Conservation (phyloP, 2,797 vertebrate species). For the Lithobates pipiens region DNA sequence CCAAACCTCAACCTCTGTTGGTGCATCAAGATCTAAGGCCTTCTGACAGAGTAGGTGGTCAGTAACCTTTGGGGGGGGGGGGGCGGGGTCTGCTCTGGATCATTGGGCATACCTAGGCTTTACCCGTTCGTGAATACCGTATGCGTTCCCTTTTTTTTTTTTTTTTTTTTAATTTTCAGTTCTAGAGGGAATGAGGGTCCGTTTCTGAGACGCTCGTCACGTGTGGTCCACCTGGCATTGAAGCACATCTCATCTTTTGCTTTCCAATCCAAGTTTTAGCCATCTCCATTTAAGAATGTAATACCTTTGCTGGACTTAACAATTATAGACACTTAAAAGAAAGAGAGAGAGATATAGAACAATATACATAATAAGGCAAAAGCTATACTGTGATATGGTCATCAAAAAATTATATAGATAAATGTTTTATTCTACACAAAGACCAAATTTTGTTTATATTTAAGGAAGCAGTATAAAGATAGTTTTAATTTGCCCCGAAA, state of each 20-base stretch:
- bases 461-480: slow-evolving; percentile 70
- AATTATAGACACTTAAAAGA: slow-evolving; percentile 54
- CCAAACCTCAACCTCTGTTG: no score
- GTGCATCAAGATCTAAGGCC: no score
- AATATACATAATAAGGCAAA: slow-evolving; percentile 48
- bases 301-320: slow-evolving; percentile 10
- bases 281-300: slow-evolving; percentile 46
- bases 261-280: slow-evolving; percentile 26
- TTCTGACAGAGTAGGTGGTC: no score
- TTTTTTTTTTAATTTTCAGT: no score
- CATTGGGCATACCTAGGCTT: not conserved
- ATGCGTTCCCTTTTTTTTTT: not conserved
- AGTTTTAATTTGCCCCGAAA: slow-evolving; percentile 62
- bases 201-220: not conserved
- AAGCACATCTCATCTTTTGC: not conserved
- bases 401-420: slow-evolving; percentile 62
- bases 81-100: no score
- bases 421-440: slow-evolving; percentile 67
- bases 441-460: slow-evolving; percentile 73
- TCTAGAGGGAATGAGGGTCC: not conserved
- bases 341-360: slow-evolving; percentile 58
- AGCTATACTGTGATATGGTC: slow-evolving; percentile 62
- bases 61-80: no score
- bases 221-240: not conserved
- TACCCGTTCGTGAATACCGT: not conserved